Evolutionary conservation across 2,797 vertebrate genomes (phyloP), one percentile per base, ranked within the genome.

Genomic region (Danio choprae): DNA sequence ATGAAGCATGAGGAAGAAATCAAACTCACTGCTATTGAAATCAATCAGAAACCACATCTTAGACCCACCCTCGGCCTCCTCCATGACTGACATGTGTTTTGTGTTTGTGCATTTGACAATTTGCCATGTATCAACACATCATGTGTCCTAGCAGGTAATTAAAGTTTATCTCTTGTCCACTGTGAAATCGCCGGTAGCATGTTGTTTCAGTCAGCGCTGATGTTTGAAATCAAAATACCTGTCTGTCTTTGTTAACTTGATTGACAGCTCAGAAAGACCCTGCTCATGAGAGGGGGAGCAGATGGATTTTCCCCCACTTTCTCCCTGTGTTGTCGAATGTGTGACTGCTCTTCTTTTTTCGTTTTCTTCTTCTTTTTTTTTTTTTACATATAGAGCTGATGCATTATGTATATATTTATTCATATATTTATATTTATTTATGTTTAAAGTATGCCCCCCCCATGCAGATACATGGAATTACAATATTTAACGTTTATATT

Each of bases 221-320:
- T 75, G 72, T 59, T 68, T 69, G 53, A 68, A 82, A 76, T 60
- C 79, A 43, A 81, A 81, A 80, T 71, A 70, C 48, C 73, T 77
- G 71, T 62, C 86, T 62, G 70, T 83, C 68, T 76, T 55, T 63
- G 76, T 90, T 87, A 90, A 79, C 77, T 65, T 73, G 88, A 88
- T 81, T 85, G 63, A 74, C 73, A 63, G 64, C 46, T 43, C 78
- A 75, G 18, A 74, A 75, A 22, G 58, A 41, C 53, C 67, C 46
- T 56, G n/a, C 29, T 12, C 64, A 22, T 69, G 16, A 74, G 73
- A 16, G 12, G 38, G 29, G 36, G 20, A 20, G 36, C 51, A 51
- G 53, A 68, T 41, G 55, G 44, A 13, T 4, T 4, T 5, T 9
- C 3, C 16, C 2, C n/a, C 7, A n/a, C 6, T 20, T 16, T 16